Evolutionary conservation across 1,140 invertebrate species (phyloP).

Genomic region (Drosophila pruinosa): DNA sequence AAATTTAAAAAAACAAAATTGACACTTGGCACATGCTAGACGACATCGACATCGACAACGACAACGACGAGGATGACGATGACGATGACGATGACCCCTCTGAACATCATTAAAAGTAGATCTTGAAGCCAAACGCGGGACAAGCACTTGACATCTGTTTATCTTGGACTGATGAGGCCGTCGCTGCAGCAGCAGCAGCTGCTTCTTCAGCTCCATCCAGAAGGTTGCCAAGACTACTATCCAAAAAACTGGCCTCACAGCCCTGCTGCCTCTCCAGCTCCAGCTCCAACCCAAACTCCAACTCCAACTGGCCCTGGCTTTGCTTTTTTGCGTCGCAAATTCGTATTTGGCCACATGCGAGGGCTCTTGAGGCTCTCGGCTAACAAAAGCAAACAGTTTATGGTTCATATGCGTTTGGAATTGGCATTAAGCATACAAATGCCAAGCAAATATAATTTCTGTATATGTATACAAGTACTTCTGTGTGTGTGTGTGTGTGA

Average conservation of each 20-base stretch:
- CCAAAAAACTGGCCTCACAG: not conserved
- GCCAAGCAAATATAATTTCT: constrained; percentile 38
- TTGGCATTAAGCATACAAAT: constrained; percentile 45
- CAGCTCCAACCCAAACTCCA: too few species aligned
- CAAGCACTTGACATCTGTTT: constrained; percentile 20
- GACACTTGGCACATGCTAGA: constrained; percentile 28
- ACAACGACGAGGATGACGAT: not conserved
- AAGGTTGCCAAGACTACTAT: constrained; percentile 21
- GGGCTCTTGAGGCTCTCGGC: constrained; percentile 20
- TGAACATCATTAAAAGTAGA: constrained; percentile 8
- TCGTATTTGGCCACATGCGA: constrained; percentile 20
- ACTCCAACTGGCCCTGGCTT: not conserved
- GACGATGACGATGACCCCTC: not conserved
- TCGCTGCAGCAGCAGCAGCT: not conserved
- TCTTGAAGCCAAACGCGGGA: not conserved
- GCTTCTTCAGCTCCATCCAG: not conserved
- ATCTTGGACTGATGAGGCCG: constrained; percentile 7
- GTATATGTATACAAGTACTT: not conserved
- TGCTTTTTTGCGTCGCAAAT: constrained; percentile 9
- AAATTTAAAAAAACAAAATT: constrained; percentile 23
- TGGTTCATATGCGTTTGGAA: constrained; percentile 39
- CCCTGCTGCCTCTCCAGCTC: not conserved
- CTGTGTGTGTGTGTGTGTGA: constrained; percentile 2
- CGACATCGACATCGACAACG: not conserved
- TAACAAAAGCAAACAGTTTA: constrained; percentile 42